These are phyloP conservation scores for Anoncus sp. DNA, from an alignment of 2,888 invertebrate genomes.

Conservation along the genomic window DNA sequence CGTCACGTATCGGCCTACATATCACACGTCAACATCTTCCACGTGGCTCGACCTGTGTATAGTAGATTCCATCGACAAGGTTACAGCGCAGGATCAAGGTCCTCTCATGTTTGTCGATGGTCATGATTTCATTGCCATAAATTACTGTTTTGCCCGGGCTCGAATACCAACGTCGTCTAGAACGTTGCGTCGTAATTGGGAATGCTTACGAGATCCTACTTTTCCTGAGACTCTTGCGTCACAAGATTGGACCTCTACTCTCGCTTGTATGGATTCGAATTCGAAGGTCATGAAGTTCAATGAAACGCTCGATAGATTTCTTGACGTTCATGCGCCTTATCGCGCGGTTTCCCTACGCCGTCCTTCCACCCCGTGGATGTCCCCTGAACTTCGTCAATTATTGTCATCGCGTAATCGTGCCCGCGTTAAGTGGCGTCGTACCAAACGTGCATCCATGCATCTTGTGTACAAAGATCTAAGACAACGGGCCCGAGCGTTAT, in stretches of 20 bases:
- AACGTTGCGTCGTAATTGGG: background rate
- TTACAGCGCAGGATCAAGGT: background rate
- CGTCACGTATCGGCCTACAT: no score
- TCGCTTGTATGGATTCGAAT: background rate
- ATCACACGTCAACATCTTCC: no score
- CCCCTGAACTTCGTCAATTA: background rate
- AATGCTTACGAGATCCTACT: background rate
- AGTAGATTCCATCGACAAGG: conserved; percentile 12
- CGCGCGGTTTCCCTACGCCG: background rate
- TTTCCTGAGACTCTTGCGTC: background rate
- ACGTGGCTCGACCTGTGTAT: conserved; percentile 45
- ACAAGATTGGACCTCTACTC: background rate
- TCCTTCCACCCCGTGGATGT: background rate
- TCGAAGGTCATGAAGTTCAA: background rate
- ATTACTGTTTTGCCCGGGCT: background rate
- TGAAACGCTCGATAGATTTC: background rate
- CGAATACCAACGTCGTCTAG: background rate
- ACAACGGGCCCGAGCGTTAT: background rate
- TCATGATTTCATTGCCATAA: conserved; percentile 20
- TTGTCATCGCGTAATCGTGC: no score
- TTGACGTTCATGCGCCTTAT: background rate
- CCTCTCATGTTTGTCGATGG: conserved; percentile 9
- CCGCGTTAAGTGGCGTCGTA: background rate
- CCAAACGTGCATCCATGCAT: background rate
- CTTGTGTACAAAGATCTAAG: background rate